phyloP scores from a whole-genome alignment of 1,140 invertebrate species.

The Dufourea novaeangliae region DNA sequence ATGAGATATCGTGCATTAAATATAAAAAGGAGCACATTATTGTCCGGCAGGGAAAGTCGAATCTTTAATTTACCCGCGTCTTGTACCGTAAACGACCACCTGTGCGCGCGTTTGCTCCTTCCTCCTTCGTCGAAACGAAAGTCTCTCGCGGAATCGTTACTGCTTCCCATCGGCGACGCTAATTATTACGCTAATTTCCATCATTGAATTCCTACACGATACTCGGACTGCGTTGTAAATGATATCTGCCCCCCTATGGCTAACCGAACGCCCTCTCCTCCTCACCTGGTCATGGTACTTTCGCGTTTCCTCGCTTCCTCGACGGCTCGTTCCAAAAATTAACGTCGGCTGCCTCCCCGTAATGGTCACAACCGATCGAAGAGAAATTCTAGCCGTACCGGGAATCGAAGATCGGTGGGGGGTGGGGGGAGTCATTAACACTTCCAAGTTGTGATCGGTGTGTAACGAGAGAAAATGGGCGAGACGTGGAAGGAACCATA shows the following conservation, averaged over 20 bases:
- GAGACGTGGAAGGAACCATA: constrained; percentile 41
- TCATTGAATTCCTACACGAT: background rate
- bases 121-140: background rate
- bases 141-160: background rate
- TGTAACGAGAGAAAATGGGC: constrained; percentile 52
- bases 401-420: constrained; percentile 58
- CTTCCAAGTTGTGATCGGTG: constrained; percentile 54
- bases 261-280: too few relatives aligned
- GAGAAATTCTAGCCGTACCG: constrained; percentile 68
- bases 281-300: too few relatives aligned
- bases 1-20: background rate
- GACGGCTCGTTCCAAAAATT: constrained; percentile 1
- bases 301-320: constrained; percentile 20
- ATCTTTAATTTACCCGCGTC: background rate
- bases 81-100: background rate
- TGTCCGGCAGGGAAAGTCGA: background rate
- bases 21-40: background rate
- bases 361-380: constrained; percentile 36
- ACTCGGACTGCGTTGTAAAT: background rate
- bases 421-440: constrained; percentile 63
- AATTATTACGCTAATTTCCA: constrained; percentile 7
- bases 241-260: too few relatives aligned
- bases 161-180: background rate
- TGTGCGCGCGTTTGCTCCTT: too few relatives aligned
- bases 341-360: background rate